Percentiles rank a stretch among this genome's conserved stretches.
Evolutionary conservation across 2,113 vertebrate species (phyloP).

Genomic region (Otocyon megalotis): DNA sequence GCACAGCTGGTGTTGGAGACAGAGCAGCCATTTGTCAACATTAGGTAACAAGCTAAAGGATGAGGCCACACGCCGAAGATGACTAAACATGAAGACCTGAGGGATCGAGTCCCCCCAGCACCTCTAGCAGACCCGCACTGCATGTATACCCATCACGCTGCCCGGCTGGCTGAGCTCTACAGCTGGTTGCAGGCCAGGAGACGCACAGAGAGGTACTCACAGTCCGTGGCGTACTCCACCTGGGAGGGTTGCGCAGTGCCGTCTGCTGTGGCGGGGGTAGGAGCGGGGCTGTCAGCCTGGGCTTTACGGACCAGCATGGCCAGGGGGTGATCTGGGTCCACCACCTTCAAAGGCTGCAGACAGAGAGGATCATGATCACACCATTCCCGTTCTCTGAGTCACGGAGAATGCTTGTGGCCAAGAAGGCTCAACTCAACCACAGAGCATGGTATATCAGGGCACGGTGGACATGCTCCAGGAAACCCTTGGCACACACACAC

Average conservation of each 20-base stretch:
- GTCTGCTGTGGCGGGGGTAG: slow-evolving; percentile 85
- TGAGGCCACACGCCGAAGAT: fast-evolving
- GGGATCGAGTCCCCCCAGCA: neutral
- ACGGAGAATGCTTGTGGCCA: fast-evolving
- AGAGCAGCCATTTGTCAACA: neutral
- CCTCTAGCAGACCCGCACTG: fast-evolving
- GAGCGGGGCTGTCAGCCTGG: slow-evolving; percentile 90
- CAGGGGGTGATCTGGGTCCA: slow-evolving; percentile 97
- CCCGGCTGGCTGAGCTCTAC: fast-evolving
- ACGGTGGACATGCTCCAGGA: fast-evolving
- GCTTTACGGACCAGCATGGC: slow-evolving; percentile 95
- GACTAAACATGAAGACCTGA: fast-evolving
- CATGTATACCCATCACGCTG: fast-evolving
- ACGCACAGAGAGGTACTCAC: slow-evolving; percentile 88
- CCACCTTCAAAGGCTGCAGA: slow-evolving; percentile 94
- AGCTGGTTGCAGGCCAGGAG: fast-evolving
- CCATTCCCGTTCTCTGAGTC: neutral
- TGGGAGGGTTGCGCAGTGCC: slow-evolving; percentile 83
- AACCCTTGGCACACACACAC: fast-evolving
- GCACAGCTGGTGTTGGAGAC: neutral
- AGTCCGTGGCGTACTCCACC: slow-evolving; percentile 92
- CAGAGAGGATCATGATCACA: slow-evolving; percentile 27
- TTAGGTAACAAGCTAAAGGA: fast-evolving
- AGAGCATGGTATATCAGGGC: no score
- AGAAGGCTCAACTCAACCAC: neutral